These are phyloP conservation scores for Cyphomyrus plagiostoma DNA, from an alignment of 2,113 vertebrate species.

Conservation along the genomic window DNA sequence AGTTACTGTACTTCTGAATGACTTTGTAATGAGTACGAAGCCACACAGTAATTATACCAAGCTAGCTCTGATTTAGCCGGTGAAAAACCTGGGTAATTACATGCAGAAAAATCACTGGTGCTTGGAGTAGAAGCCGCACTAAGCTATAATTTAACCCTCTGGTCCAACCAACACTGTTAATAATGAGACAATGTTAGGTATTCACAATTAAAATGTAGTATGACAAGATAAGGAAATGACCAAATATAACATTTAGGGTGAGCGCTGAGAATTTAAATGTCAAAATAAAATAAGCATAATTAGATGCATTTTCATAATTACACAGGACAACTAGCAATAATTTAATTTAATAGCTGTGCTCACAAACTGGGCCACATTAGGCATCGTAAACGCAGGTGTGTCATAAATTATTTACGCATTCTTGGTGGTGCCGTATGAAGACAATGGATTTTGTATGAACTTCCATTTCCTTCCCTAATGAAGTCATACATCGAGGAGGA, in stretches of 20 bases:
- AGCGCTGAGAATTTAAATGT: conserved; percentile 1
- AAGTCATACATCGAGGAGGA: conserved; percentile 13
- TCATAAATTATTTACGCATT: conserved; percentile 44
- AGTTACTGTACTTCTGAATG: neutral
- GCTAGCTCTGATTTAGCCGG: neutral
- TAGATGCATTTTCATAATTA: conserved; percentile 18
- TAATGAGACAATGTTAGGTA: conserved; percentile 8
- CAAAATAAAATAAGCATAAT: conserved; percentile 18
- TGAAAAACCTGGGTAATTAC: neutral
- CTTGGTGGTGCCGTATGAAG: conserved; percentile 30
- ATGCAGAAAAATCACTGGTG: neutral
- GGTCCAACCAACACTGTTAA: neutral
- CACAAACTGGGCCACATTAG: conserved; percentile 10
- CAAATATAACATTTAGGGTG: conserved; percentile 4
- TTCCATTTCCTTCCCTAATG: conserved; percentile 21
- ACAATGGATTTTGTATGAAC: conserved; percentile 19
- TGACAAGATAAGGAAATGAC: conserved; percentile 9
- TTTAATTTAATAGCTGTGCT: conserved; percentile 7
- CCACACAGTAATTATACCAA: neutral
- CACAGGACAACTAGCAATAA: conserved; percentile 23
- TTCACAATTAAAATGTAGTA: conserved; percentile 3
- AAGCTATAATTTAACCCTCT: conserved; percentile 6
- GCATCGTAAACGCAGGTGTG: conserved; percentile 31
- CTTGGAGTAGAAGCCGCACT: neutral
- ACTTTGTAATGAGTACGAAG: conserved; percentile 1